Percentiles rank a stretch among this genome's conserved stretches.
These are phyloP conservation scores for Alentia gelatinosa DNA, from an alignment of 2,888 invertebrate genomes.

Conservation along the genomic window DNA sequence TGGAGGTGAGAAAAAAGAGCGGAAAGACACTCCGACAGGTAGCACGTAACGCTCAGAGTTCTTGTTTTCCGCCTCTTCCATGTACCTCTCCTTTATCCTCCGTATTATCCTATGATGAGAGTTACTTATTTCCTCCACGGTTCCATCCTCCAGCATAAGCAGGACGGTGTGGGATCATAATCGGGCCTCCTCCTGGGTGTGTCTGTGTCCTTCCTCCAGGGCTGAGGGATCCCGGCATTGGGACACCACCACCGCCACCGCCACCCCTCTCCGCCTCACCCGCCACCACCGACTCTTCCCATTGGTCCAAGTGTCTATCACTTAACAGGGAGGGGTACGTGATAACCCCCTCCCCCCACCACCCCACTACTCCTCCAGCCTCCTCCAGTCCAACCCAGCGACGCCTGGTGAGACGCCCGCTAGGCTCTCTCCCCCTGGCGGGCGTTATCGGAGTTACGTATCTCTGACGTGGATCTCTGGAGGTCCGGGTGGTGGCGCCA, in stretches of 20 bases:
- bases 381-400: too few species aligned
- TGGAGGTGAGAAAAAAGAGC: not conserved
- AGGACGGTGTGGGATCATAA: not conserved
- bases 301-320: not conserved
- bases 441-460: not conserved
- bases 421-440: not conserved
- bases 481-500: not conserved
- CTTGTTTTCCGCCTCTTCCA: too few species aligned
- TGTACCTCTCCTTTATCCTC: too few species aligned
- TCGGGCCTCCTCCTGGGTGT: not conserved
- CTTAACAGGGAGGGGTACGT: not conserved
- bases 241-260: not conserved
- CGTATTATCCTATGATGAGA: too few species aligned
- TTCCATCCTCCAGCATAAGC: not conserved
- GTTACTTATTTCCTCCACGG: too few species aligned
- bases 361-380: not conserved
- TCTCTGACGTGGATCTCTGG: not conserved
- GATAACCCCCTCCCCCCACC: not conserved
- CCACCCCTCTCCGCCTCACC: not conserved
- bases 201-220: constrained; percentile 14
- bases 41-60: too few species aligned
- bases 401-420: not conserved
- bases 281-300: not conserved
- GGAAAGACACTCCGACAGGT: not conserved
- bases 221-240: not conserved